Conservation (phyloP, 2,888 invertebrate species). For the Micropterix aruncella region DNA sequence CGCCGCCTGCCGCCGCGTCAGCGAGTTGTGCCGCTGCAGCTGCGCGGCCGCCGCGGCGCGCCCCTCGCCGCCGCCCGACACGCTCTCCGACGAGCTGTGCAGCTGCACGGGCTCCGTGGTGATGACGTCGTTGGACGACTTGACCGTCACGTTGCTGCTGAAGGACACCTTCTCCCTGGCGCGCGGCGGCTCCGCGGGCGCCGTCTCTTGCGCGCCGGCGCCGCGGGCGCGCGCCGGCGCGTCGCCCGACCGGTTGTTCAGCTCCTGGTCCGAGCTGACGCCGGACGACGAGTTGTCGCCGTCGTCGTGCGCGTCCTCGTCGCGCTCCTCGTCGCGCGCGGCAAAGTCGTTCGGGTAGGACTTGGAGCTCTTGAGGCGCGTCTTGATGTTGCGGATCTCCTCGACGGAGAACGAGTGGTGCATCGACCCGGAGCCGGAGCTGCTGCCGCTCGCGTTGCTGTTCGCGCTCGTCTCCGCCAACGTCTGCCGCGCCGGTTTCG, state of each 20-base stretch:
- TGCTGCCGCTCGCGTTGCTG: slow-evolving; percentile 61
- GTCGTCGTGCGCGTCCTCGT: slow-evolving; percentile 46
- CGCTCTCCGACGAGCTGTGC: slow-evolving; percentile 28
- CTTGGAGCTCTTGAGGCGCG: slow-evolving; percentile 72
- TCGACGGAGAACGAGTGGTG: slow-evolving; percentile 80
- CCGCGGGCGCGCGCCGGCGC: slow-evolving; percentile 1
- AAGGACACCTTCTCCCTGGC: slow-evolving; percentile 28
- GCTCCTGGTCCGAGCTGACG: slow-evolving; percentile 76
- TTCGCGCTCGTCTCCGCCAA: slow-evolving; percentile 59
- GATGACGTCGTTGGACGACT: slow-evolving; percentile 36
- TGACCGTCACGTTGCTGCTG: slow-evolving; percentile 35
- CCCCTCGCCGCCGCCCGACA: slow-evolving; percentile 13
- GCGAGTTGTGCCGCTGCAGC: slow-evolving; percentile 48
- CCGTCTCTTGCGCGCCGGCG: slow-evolving; percentile 15
- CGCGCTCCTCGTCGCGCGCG: slow-evolving; percentile 29
- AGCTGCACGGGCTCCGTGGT: slow-evolving; percentile 33
- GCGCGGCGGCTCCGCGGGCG: slow-evolving; percentile 25
- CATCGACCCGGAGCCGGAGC: slow-evolving; percentile 60
- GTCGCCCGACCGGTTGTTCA: slow-evolving; percentile 15
- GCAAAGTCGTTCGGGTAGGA: slow-evolving; percentile 76
- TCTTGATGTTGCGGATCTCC: slow-evolving; percentile 77
- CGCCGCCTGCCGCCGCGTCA: slow-evolving; percentile 44
- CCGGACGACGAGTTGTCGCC: slow-evolving; percentile 82
- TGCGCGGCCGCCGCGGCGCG: slow-evolving; percentile 26
- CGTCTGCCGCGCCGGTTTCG: slow-evolving; percentile 21